These are phyloP conservation scores for cat (Felis catus) DNA, from an alignment of 2,113 vertebrate genomes.

Conservation along the genomic window F.catus_Fca126_mat1.0 CM031412.1:35630001-35630500, in stretches of 20 bases:
- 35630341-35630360: conserved; percentile 63
- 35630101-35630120: conserved; percentile 79
- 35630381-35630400: conserved; percentile 59
- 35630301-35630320: not conserved
- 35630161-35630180: conserved; percentile 70
- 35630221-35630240: conserved; percentile 60
- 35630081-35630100: conserved; percentile 79
- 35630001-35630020: conserved; percentile 79
- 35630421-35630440: conserved; percentile 42
- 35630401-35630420: conserved; percentile 61
- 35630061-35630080: conserved; percentile 77
- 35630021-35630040: conserved; percentile 76
- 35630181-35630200: conserved; percentile 64
- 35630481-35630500: conserved; percentile 43
- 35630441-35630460: not conserved
- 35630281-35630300: conserved; percentile 55
- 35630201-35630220: conserved; percentile 64
- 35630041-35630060: conserved; percentile 64
- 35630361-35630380: conserved; percentile 44
- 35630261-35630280: conserved; percentile 14
- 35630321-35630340: conserved; percentile 36
- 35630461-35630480: conserved; percentile 9
- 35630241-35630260: conserved; percentile 55
- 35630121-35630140: conserved; percentile 81
- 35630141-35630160: conserved; percentile 70